These are phyloP conservation scores for Plagodis pulveraria DNA, from an alignment of 2,888 invertebrate genomes.

Conservation along the genomic window DNA sequence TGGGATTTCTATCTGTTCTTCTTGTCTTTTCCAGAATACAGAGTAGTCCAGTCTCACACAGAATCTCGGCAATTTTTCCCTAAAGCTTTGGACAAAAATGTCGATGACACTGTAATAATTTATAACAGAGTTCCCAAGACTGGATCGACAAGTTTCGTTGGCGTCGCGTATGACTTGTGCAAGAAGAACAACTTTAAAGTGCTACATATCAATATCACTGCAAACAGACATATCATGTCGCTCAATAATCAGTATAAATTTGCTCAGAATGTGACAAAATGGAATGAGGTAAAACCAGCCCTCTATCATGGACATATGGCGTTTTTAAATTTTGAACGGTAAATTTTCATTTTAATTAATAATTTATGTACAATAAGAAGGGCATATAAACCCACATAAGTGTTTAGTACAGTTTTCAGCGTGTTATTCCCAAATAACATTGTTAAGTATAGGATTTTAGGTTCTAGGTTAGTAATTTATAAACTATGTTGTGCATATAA, in stretches of 20 bases:
- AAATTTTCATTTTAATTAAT: conserved; percentile 48
- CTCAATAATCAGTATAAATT: conserved; percentile 95
- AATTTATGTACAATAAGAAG: too few relatives aligned
- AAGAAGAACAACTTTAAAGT: conserved; percentile 87
- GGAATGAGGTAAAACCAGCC: conserved; percentile 96
- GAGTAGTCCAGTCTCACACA: conserved; percentile 59
- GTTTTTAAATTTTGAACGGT: conserved; percentile 97
- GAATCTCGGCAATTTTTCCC: conserved; percentile 73
- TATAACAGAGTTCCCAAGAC: conserved; percentile 99
- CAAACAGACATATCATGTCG: conserved; percentile 97
- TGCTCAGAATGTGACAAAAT: conserved; percentile 95
- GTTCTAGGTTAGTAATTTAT: too few relatives aligned
- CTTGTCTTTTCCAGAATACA: conserved; percentile 64
- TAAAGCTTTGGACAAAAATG: conserved; percentile 63
- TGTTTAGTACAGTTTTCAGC: too few relatives aligned
- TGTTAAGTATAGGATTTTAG: too few relatives aligned
- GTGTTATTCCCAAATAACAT: too few relatives aligned
- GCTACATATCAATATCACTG: conserved; percentile 97
- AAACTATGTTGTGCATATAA: too few relatives aligned
- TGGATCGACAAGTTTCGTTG: conserved; percentile 98
- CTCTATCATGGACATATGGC: conserved; percentile 99
- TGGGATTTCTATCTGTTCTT: background rate
- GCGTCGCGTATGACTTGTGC: conserved; percentile 95
- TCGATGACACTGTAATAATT: conserved; percentile 91
- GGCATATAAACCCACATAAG: too few relatives aligned